phyloP scores from a whole-genome alignment of 2,797 vertebrate genomes.

The Peromyscus aztecus region DNA sequence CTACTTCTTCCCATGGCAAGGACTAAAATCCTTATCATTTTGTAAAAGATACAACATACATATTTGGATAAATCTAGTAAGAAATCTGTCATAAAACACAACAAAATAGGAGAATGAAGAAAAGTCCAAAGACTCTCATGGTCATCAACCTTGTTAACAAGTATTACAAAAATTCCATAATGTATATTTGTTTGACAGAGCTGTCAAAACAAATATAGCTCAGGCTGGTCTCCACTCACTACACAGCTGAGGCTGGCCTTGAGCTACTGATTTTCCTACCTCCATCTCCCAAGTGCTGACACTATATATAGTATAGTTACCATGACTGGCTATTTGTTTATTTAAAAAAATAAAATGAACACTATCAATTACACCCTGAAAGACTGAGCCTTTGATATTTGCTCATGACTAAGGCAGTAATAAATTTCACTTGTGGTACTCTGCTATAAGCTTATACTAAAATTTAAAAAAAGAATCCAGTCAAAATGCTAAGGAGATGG shows the following conservation, averaged over 20 bases:
- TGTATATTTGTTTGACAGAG: neutral
- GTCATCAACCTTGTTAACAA: neutral
- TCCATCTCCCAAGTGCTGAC: neutral
- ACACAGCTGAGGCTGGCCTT: neutral
- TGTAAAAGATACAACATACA: constrained; percentile 4
- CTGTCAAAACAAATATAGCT: too few species aligned
- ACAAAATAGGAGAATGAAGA: neutral
- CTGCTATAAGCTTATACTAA: neutral
- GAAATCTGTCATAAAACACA: constrained; percentile 5
- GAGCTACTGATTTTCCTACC: neutral
- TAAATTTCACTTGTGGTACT: constrained; percentile 4
- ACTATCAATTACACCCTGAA: constrained; percentile 3
- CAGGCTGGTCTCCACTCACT: neutral
- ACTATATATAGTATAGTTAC: neutral
- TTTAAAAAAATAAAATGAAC: constrained; percentile 36
- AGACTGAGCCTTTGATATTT: neutral
- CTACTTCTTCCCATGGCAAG: neutral
- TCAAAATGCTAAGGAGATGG: neutral
- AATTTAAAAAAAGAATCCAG: neutral
- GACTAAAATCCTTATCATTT: constrained; percentile 26
- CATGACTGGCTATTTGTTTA: neutral
- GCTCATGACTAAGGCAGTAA: constrained; percentile 31
- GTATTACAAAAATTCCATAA: neutral
- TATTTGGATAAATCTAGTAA: constrained; percentile 14
- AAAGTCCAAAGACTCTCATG: neutral